These are phyloP conservation scores for Hypomecis punctinalis DNA, from an alignment of 2,888 invertebrate species.

Conservation along the genomic window DNA sequence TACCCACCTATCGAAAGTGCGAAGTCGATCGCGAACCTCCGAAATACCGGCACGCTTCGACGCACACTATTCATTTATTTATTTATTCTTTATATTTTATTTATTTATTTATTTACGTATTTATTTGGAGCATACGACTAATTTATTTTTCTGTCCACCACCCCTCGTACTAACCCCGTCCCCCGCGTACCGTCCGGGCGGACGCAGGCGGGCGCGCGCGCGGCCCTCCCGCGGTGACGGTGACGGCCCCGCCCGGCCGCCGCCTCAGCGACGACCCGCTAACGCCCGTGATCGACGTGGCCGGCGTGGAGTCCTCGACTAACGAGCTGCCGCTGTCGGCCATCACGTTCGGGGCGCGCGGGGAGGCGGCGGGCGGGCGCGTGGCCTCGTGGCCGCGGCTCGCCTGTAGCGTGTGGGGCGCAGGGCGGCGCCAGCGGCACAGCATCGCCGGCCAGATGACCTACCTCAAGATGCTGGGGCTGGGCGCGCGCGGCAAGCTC, in stretches of 20 bases:
- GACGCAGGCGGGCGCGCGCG: slow-evolving; percentile 33
- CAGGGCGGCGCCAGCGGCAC: slow-evolving; percentile 95
- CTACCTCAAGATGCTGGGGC: slow-evolving; percentile 95
- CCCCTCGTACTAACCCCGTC: slow-evolving; percentile 64
- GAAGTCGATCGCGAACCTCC: slow-evolving; percentile 41
- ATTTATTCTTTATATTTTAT: slow-evolving; percentile 45
- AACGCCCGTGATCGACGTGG: slow-evolving; percentile 73
- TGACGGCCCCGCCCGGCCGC: slow-evolving; percentile 53
- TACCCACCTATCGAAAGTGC: slow-evolving; percentile 42
- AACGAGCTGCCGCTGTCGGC: slow-evolving; percentile 88
- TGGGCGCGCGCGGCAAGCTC: slow-evolving; percentile 86
- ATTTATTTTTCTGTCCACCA: slow-evolving; percentile 64
- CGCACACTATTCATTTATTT: slow-evolving; percentile 38
- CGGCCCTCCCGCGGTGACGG: slow-evolving; percentile 51
- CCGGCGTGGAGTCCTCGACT: slow-evolving; percentile 86
- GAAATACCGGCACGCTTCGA: slow-evolving; percentile 56
- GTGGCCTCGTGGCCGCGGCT: slow-evolving; percentile 59
- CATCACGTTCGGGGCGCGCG: slow-evolving; percentile 73
- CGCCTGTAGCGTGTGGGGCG: slow-evolving; percentile 73
- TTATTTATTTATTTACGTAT: slow-evolving; percentile 54
- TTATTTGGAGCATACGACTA: slow-evolving; percentile 56
- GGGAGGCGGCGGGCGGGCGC: slow-evolving; percentile 45
- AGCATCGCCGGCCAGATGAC: slow-evolving; percentile 98
- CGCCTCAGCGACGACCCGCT: slow-evolving; percentile 60
- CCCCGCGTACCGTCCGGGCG: slow-evolving; percentile 54